phyloP scores from a whole-genome alignment of 2,113 vertebrate genomes.

The Takifugu flavidus region DNA sequence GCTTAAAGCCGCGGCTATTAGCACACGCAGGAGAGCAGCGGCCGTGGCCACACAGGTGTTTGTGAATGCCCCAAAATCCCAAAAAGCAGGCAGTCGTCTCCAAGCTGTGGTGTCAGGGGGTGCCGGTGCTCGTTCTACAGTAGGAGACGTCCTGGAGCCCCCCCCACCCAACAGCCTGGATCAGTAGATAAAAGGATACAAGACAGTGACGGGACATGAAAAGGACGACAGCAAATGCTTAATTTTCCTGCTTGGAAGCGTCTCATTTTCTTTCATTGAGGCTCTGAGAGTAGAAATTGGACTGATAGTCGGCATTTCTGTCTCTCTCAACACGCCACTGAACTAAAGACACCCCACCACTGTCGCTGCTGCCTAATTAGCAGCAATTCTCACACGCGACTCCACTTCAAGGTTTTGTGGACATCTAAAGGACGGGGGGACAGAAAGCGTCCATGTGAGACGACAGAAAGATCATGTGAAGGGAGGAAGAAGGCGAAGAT shows the following conservation, averaged over 20 bases:
- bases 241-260: conserved; percentile 62
- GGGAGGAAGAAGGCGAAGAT: conserved; percentile 2
- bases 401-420: conserved; percentile 58
- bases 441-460: conserved; percentile 23
- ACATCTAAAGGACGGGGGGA: conserved; percentile 18
- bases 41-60: conserved; percentile 4
- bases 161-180: conserved; percentile 48
- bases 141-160: conserved; percentile 53
- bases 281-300: conserved; percentile 67
- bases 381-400: conserved; percentile 68
- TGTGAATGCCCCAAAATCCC: conserved; percentile 10
- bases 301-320: conserved; percentile 59
- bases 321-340: conserved; percentile 61
- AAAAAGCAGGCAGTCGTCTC: background rate
- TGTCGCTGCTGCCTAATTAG: conserved; percentile 68
- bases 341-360: conserved; percentile 75
- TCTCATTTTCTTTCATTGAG: conserved; percentile 75
- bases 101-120: background rate
- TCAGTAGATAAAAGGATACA: conserved; percentile 66
- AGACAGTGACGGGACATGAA: conserved; percentile 64
- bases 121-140: conserved; percentile 20
- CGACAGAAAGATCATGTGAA: conserved; percentile 22
- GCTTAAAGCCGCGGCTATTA: background rate
- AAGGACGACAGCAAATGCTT: conserved; percentile 64
- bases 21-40: conserved; percentile 2